phyloP scores from a whole-genome alignment of 1,140 invertebrate species.

The Diploscapter pachys region DNA sequence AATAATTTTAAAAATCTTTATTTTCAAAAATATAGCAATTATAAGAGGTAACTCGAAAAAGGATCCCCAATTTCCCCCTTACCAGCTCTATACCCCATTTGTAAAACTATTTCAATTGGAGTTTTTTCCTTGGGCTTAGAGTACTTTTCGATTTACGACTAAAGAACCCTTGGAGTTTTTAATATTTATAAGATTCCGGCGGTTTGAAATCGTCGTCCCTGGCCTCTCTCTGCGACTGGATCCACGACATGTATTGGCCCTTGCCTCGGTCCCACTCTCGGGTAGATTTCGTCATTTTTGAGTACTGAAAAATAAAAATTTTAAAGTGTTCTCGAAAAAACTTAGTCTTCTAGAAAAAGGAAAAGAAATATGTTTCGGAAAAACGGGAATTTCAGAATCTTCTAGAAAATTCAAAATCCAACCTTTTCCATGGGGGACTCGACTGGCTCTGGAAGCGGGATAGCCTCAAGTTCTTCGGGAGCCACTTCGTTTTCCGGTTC shows the following conservation, averaged over 20 bases:
- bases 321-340: slow-evolving; percentile 15
- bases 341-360: not conserved
- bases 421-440: too few relatives aligned
- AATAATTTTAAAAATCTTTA: too few relatives aligned
- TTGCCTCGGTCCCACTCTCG: slow-evolving; percentile 36
- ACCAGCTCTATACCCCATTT: too few relatives aligned
- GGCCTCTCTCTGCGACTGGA: slow-evolving; percentile 28
- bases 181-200: slow-evolving; percentile 18
- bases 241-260: slow-evolving; percentile 18
- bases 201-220: slow-evolving; percentile 31
- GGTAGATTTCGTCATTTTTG: slow-evolving; percentile 9
- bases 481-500: too few relatives aligned
- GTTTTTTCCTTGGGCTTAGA: too few relatives aligned
- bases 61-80: too few relatives aligned
- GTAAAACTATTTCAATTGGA: too few relatives aligned
- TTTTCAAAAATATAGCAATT: too few relatives aligned
- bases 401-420: slow-evolving; percentile 1
- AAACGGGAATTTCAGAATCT: slow-evolving; percentile 1
- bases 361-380: slow-evolving; percentile 5
- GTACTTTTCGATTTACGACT: too few relatives aligned
- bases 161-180: not conserved
- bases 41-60: too few relatives aligned
- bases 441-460: too few relatives aligned
- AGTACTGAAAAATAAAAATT: not conserved
- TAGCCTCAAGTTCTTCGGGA: too few relatives aligned